Base-by-base conservation (phyloP, 2,113 vertebrate species). In the Sarotherodon lohbergeri region DNA sequence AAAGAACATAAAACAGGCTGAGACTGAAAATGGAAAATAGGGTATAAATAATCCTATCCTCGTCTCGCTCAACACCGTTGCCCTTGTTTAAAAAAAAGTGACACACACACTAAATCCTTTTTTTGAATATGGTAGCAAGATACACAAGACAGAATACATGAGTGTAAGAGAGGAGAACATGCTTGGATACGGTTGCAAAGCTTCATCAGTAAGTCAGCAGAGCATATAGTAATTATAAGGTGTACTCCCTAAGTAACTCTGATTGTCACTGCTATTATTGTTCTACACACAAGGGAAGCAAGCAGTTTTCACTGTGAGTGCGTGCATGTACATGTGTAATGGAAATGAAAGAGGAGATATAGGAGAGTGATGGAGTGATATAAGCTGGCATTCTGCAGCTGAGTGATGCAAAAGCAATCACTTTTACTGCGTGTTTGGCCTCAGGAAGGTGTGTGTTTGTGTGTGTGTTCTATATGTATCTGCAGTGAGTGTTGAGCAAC, bases 171-270 rank as follows among this genome's bases (percentile, higher is more conserved):
- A 89, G 82, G 50, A 86, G 78, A 55, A 85, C 57, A 85, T 13
- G 71, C 16, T 86, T 27, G 43, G 73, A 90, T 85, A 80, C 36
- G 83, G 89, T 79, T 48, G 80, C 52, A 80, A 86, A 88, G 82
- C 86, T 59, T 86, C 87, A 94, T 95, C 93, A 93, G 68, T 87
- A 83, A 94, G 82, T 68, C 82, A 86, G 76, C 84, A 89, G 29
- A 81, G 91, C 89, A 80, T 86, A 89, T 89, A 63, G 78, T 91
- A 93, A 93, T 95, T 94, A 93, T 86, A 80, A 89, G 88, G 55
- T 48, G 80, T 39, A 71, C 92, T 91, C 78, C 81, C 34, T 86
- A 80, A 89, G 86, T 88, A 34, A 57, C 81, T 92, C 80, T 87
- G 56, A 87, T 85, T 93, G 83, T 88, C 88, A 83, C 46, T 71